These are phyloP conservation scores for Ptychobarbus kaznakovi DNA, from an alignment of 2,797 vertebrate genomes.

Conservation along the genomic window DNA sequence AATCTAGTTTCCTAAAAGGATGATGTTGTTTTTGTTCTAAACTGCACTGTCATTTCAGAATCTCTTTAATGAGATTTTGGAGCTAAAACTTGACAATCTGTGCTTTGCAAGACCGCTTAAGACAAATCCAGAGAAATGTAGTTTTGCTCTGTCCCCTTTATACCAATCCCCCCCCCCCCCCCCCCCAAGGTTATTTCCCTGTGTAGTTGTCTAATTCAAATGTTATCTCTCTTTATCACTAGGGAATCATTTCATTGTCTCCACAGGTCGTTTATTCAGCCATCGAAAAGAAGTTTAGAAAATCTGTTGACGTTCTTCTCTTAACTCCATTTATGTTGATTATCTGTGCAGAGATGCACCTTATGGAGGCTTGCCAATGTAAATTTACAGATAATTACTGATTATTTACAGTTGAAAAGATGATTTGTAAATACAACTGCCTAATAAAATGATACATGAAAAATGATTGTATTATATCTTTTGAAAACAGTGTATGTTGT, in stretches of 20 bases:
- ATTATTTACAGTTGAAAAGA: slow-evolving; percentile 68
- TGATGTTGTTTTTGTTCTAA: not conserved
- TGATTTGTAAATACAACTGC: slow-evolving; percentile 83
- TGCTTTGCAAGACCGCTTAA: slow-evolving; percentile 31
- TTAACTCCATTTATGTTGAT: slow-evolving; percentile 71
- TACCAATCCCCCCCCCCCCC: not conserved
- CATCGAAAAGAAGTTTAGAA: not conserved
- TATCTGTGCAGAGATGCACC: slow-evolving; percentile 75
- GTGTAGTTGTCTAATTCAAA: not conserved
- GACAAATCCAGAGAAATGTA: slow-evolving; percentile 36
- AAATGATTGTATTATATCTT: slow-evolving; percentile 55
- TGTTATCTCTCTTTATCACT: slow-evolving; percentile 11
- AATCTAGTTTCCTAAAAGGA: slow-evolving; percentile 7
- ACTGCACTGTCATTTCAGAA: slow-evolving; percentile 12
- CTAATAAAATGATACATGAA: slow-evolving; percentile 85
- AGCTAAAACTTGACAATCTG: slow-evolving; percentile 40
- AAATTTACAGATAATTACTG: slow-evolving; percentile 74
- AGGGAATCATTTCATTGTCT: slow-evolving; percentile 34
- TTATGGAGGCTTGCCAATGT: slow-evolving; percentile 74
- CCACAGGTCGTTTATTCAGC: slow-evolving; percentile 35
- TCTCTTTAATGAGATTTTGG: slow-evolving; percentile 1
- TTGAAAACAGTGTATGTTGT: not conserved
- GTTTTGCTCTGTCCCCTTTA: slow-evolving; percentile 7
- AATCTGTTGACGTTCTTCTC: slow-evolving; percentile 59
- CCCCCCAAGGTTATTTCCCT: not conserved